Conservation (phyloP, 1,140 invertebrate genomes). For the Riptortus pedestris region DNA sequence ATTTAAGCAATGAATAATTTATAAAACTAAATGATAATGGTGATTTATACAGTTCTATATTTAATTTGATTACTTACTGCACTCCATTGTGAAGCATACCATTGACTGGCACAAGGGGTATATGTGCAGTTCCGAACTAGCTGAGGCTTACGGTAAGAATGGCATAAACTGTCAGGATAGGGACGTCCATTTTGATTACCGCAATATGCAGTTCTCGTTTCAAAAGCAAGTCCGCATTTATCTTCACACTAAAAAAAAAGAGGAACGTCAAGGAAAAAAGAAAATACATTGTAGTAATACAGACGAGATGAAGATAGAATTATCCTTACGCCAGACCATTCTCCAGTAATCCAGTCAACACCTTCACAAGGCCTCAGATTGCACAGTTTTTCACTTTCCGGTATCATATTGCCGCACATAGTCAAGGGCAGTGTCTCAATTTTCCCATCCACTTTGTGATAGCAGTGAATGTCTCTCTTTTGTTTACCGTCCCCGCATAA, state of each 20-base stretch:
- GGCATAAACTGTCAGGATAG: slow-evolving; percentile 56
- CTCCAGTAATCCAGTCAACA: slow-evolving; percentile 77
- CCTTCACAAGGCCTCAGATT: slow-evolving; percentile 75
- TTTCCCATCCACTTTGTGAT: slow-evolving; percentile 55
- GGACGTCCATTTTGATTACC: slow-evolving; percentile 58
- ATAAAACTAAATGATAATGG: no score
- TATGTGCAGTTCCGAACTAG: slow-evolving; percentile 48
- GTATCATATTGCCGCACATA: slow-evolving; percentile 58
- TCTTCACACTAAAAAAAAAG: slow-evolving; percentile 59
- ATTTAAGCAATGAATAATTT: no score
- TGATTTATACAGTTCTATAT: no score
- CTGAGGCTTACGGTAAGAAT: slow-evolving; percentile 46
- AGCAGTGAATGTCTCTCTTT: slow-evolving; percentile 60
- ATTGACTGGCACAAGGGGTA: slow-evolving; percentile 57
- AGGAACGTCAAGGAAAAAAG: no score
- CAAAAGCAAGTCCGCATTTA: slow-evolving; percentile 56
- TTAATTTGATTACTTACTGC: slow-evolving; percentile 43
- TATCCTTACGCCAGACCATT: slow-evolving; percentile 85
- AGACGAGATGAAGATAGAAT: no score
- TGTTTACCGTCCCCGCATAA: slow-evolving; percentile 77
- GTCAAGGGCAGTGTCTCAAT: slow-evolving; percentile 59
- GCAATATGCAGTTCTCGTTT: slow-evolving; percentile 65
- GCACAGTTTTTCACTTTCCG: slow-evolving; percentile 57
- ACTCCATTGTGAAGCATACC: slow-evolving; percentile 80
- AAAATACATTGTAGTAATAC: no score